phyloP scores from a whole-genome alignment of 2,113 vertebrate genomes.

The Muscicapa adusta region DNA sequence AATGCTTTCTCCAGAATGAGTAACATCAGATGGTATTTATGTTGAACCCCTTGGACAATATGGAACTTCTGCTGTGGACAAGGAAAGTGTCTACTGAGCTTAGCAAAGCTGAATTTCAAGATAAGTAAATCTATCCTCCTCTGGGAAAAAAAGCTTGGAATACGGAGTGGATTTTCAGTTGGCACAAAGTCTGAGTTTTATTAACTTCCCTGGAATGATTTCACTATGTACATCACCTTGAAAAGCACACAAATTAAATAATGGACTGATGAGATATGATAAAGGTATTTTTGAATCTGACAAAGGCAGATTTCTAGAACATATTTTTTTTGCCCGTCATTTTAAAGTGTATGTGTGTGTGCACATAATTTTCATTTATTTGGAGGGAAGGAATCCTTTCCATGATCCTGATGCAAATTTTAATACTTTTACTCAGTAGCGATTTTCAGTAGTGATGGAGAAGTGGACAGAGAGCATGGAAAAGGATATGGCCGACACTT shows the following conservation, averaged over 20 bases:
- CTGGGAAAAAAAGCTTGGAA: background rate
- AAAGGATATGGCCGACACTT: background rate
- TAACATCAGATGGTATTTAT: background rate
- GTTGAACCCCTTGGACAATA: background rate
- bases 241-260: background rate
- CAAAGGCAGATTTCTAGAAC: background rate
- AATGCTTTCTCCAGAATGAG: background rate
- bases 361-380: background rate
- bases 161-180: background rate
- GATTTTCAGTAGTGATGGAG: background rate
- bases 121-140: background rate
- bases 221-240: background rate
- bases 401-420: background rate
- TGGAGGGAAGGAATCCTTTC: background rate
- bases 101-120: slow-evolving; percentile 25
- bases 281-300: background rate
- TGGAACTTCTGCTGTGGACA: background rate
- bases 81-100: background rate
- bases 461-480: background rate
- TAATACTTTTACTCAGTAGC: background rate
- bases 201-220: background rate
- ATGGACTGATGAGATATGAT: background rate
- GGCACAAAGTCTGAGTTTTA: background rate
- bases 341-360: background rate
- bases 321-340: background rate